A percentile compares a stretch with the other conserved stretches of the same genome.
Conservation (phyloP, 2,888 invertebrate genomes). For the Chrysomela aeneicollis region DNA sequence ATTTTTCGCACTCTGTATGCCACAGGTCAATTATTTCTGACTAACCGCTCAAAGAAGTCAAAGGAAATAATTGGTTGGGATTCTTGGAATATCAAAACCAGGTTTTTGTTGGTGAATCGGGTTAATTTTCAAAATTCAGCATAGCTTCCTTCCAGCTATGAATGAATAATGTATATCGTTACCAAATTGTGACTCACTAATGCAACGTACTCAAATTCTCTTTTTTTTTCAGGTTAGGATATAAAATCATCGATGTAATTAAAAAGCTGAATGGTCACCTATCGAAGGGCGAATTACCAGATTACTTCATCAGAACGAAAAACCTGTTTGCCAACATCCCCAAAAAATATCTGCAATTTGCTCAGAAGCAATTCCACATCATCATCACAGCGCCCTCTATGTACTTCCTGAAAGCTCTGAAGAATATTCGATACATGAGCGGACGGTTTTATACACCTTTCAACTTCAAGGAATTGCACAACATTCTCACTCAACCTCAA, state of each 20-base stretch:
- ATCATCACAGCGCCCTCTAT: constrained; percentile 77
- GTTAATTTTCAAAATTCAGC: too few species aligned
- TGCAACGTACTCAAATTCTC: too few species aligned
- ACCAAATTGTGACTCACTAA: too few species aligned
- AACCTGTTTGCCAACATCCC: constrained; percentile 80
- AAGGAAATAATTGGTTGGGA: too few species aligned
- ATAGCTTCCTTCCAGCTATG: too few species aligned
- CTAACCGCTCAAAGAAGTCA: too few species aligned
- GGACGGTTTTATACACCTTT: constrained; percentile 47
- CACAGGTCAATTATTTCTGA: too few species aligned
- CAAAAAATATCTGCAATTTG: constrained; percentile 67
- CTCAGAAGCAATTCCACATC: constrained; percentile 72
- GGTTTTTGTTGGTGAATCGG: too few species aligned
- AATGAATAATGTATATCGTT: too few species aligned
- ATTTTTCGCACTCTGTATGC: too few species aligned
- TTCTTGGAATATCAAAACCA: too few species aligned
- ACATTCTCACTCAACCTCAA: constrained; percentile 37
- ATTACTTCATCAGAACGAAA: constrained; percentile 76
- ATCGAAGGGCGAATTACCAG: constrained; percentile 69
- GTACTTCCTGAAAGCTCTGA: constrained; percentile 73
- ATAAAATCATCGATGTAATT: constrained; percentile 71
- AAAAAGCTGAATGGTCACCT: constrained; percentile 70
- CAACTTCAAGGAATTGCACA: constrained; percentile 47
- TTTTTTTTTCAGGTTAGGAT: constrained; percentile 66
- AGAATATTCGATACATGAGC: constrained; percentile 69